A percentile compares a stretch with the other conserved stretches of the same genome.
phyloP scores from a whole-genome alignment of 1,140 invertebrate species.

The Sipha flava region DNA sequence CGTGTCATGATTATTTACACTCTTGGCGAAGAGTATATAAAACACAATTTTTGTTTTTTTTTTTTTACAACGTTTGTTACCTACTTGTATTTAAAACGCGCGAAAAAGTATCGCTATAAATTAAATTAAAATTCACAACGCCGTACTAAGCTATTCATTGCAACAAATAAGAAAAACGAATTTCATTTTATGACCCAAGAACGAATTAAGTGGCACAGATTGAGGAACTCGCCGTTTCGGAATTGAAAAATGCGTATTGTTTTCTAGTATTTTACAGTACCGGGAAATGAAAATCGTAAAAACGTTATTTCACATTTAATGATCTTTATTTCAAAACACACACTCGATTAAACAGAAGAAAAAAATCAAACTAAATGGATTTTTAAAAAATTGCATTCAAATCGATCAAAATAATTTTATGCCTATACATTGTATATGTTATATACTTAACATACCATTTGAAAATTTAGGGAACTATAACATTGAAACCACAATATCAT shows the following conservation, averaged over 20 bases:
- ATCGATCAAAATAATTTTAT: too few species aligned
- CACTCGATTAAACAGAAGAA: neutral
- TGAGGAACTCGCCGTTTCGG: neutral
- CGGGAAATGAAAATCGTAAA: neutral
- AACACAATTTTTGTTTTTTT: too few species aligned
- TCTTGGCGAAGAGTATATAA: too few species aligned
- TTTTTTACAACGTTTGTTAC: neutral
- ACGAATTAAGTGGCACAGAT: neutral
- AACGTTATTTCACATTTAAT: neutral
- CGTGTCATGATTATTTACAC: too few species aligned
- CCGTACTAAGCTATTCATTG: too few species aligned
- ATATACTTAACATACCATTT: too few species aligned
- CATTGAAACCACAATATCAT: too few species aligned
- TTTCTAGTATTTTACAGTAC: neutral
- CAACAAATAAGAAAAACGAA: neutral
- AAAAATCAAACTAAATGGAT: too few species aligned
- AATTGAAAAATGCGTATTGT: neutral
- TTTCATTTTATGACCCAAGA: neutral
- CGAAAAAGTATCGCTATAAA: neutral
- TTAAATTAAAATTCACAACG: neutral
- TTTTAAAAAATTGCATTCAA: too few species aligned
- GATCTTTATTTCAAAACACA: neutral
- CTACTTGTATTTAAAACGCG: too few species aligned
- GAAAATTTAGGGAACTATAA: too few species aligned
- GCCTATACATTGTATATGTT: too few species aligned